Conservation (phyloP, 2,797 vertebrate species). For the Eulemur mongoz region DNA sequence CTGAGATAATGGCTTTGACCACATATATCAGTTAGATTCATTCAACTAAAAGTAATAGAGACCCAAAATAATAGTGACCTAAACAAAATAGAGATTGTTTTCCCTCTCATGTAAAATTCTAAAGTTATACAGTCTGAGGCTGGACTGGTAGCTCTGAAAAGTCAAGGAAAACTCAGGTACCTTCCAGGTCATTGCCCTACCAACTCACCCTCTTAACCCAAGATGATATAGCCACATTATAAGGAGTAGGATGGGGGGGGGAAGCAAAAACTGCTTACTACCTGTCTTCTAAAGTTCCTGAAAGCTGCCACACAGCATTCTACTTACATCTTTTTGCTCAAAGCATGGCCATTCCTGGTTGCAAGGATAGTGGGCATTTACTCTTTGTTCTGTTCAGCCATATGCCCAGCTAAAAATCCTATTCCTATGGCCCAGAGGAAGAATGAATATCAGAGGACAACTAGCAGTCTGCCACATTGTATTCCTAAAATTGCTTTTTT, state of each 20-base stretch:
- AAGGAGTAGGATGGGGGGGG: neutral
- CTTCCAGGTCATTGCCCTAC: neutral
- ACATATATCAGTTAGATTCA: neutral
- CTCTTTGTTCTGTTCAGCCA: neutral
- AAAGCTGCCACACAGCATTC: neutral
- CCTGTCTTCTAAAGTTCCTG: neutral
- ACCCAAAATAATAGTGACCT: neutral
- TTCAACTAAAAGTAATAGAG: neutral
- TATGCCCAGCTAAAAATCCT: neutral
- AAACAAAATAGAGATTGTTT: neutral
- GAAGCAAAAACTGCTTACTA: neutral
- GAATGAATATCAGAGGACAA: neutral
- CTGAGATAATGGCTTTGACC: neutral
- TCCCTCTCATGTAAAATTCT: neutral
- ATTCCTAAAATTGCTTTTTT: slow-evolving; percentile 3
- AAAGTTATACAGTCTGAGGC: neutral
- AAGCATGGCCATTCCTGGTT: neutral
- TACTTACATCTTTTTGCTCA: neutral
- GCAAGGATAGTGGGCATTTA: neutral
- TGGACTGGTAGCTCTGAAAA: neutral
- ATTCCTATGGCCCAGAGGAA: neutral
- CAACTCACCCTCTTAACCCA: neutral
- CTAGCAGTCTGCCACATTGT: neutral
- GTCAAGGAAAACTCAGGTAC: neutral
- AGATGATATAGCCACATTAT: neutral